Percentiles rank a stretch among this genome's conserved stretches.
Conservation (phyloP, 2,797 vertebrate genomes). For the Tenualosa thibaudeaui region DNA sequence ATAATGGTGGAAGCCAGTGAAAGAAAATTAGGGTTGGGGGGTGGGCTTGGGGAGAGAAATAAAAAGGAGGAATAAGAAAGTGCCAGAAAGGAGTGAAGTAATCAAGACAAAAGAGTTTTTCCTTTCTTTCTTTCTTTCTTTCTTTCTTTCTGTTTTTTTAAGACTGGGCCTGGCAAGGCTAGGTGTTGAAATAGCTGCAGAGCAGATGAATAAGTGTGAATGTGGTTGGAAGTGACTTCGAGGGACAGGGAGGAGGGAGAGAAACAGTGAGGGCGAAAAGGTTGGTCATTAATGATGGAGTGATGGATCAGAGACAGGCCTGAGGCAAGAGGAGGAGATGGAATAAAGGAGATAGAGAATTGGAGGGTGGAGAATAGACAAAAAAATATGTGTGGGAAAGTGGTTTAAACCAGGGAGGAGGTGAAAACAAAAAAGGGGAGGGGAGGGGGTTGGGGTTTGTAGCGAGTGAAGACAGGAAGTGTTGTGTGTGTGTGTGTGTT, state of each 20-base stretch:
- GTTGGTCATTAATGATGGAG: background rate
- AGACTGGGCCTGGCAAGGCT: background rate
- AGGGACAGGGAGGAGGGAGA: background rate
- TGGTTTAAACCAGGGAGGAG: background rate
- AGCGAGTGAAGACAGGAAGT: background rate
- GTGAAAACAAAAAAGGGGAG: background rate
- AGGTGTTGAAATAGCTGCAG: background rate
- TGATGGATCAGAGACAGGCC: background rate
- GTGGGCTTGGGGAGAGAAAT: background rate
- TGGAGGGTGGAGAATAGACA: background rate
- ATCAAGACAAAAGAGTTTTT: background rate
- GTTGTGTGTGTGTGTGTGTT: too few relatives aligned
- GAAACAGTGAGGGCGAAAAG: background rate
- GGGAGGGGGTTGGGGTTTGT: background rate
- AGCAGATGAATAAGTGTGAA: background rate
- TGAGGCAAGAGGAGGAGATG: background rate
- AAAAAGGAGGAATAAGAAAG: background rate
- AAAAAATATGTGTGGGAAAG: background rate
- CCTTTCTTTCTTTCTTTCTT: too few relatives aligned
- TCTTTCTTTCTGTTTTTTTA: background rate
- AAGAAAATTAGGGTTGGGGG: constrained; percentile 25
- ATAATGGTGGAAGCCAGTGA: background rate
- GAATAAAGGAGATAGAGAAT: background rate
- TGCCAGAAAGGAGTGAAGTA: constrained; percentile 6
- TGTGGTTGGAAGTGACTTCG: background rate